A percentile compares a stretch with the other conserved stretches of the same genome.
Conservation (phyloP, 2,888 invertebrate species). For the Synergus laeviventris region DNA sequence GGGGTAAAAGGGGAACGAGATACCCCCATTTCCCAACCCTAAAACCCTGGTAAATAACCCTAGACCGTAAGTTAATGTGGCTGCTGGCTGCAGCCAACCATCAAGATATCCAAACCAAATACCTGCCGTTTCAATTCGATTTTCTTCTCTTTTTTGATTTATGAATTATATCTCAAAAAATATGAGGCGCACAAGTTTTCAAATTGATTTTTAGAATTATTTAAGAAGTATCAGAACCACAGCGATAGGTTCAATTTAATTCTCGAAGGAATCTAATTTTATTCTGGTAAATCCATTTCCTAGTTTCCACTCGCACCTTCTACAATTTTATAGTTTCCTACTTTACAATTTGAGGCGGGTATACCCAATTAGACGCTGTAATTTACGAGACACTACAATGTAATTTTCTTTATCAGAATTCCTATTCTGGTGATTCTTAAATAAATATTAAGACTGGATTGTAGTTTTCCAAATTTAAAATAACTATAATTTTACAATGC, state of each 20-base stretch:
- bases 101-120: constrained; percentile 30
- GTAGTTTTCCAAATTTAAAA: too few species aligned
- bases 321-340: neutral
- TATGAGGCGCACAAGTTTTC: neutral
- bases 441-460: too few species aligned
- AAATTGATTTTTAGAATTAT: neutral
- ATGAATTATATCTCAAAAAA: neutral
- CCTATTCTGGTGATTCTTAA: neutral
- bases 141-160: constrained; percentile 11
- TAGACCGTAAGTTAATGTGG: constrained; percentile 56
- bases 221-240: neutral
- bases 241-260: neutral
- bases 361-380: neutral
- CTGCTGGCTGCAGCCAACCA: constrained; percentile 26
- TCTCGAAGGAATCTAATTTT: neutral
- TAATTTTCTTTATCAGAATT: neutral
- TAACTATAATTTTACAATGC: too few species aligned
- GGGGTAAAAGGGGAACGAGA: constrained; percentile 55
- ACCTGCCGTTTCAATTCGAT: constrained; percentile 28
- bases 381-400: neutral
- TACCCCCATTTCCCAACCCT: constrained; percentile 44
- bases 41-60: constrained; percentile 59
- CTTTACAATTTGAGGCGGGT: neutral
- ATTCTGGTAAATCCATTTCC: neutral
- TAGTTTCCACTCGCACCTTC: neutral